Base-by-base conservation (phyloP, 2,888 invertebrate genomes). In the Nematopogon swammerdamellus region DNA sequence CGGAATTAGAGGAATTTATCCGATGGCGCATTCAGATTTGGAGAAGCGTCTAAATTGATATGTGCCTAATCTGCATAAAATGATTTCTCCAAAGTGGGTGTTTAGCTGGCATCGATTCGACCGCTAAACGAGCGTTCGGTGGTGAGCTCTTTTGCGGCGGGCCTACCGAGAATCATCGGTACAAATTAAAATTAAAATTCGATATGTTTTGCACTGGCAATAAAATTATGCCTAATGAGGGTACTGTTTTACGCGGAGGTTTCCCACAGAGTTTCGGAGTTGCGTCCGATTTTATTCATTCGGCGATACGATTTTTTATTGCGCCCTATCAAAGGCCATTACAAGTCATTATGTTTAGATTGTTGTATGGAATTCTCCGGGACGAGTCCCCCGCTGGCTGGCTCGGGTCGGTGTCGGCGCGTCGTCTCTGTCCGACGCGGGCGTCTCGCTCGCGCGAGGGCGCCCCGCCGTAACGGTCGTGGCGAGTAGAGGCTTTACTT, bases 271-370 rank as follows among this genome's bases (percentile, higher is more conserved):
- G 36, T 36, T 14, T 36, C 25, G 25, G 25, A 10, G n/a, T n/a
- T 10, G 25, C 36, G 36, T 36, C 36, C n/a, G 25, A n/a, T 25
- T 25, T 25, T 25, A 25, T 25, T 25, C 25, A 6, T 4, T 25
- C 25, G 36, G 14, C 36, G 36, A 36, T 36, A 36, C 36, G 36
- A 54, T 62, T 63, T 65, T 65, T 66, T 63, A 61, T 63, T 56
- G 57, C 56, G 58, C 54, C 63, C 64, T 65, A 69, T 69, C 68
- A 66, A 55, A 64, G 65, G 65, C 63, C 71, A 72, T 72, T 72
- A 72, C 64, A 52, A 63, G 63, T 65, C 67, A 72, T 72, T 71
- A 72, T 67, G 68, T 65, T 65, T 63, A 65, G 66, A 67, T 64
- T 63, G 63, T 66, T 65, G 67, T 65, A 62, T 56, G 66, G 64